phyloP scores from a whole-genome alignment of 2,797 vertebrate genomes.

The Phaenicophaeus curvirostris region DNA sequence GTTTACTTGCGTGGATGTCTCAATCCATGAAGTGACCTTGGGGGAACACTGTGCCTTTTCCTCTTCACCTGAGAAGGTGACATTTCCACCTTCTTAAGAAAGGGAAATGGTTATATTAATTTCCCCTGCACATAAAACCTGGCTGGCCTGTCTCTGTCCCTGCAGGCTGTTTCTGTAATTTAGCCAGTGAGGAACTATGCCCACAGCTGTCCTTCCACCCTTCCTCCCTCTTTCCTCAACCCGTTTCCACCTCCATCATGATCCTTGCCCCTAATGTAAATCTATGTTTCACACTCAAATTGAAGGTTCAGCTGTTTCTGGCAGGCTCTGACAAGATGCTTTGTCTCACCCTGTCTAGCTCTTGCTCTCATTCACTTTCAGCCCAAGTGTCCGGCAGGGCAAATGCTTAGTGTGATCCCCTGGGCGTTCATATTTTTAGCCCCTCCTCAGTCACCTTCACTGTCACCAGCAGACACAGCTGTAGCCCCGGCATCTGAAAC shows the following conservation, averaged over 20 bases:
- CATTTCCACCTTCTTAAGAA: neutral
- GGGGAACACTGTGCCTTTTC: neutral
- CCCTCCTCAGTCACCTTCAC: conserved; percentile 46
- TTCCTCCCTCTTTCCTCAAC: neutral
- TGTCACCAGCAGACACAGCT: neutral
- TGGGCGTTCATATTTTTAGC: conserved; percentile 41
- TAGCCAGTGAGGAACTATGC: neutral
- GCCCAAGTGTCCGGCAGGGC: neutral
- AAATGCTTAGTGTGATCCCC: neutral
- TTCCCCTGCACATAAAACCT: neutral
- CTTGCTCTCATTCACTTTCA: neutral
- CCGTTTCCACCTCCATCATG: neutral
- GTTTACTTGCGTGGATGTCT: neutral
- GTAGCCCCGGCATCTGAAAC: neutral
- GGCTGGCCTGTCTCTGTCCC: neutral
- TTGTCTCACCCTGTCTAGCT: neutral
- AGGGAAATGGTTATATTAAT: neutral
- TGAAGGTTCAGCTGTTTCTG: neutral
- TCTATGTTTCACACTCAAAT: neutral
- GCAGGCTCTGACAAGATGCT: neutral
- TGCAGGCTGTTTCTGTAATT: neutral
- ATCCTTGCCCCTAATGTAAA: neutral
- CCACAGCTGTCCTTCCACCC: neutral
- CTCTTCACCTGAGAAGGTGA: neutral
- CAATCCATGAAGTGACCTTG: neutral